Evolutionary conservation across 2,113 vertebrate species (phyloP).

Genomic region (Melanotaenia duboulayi): DNA sequence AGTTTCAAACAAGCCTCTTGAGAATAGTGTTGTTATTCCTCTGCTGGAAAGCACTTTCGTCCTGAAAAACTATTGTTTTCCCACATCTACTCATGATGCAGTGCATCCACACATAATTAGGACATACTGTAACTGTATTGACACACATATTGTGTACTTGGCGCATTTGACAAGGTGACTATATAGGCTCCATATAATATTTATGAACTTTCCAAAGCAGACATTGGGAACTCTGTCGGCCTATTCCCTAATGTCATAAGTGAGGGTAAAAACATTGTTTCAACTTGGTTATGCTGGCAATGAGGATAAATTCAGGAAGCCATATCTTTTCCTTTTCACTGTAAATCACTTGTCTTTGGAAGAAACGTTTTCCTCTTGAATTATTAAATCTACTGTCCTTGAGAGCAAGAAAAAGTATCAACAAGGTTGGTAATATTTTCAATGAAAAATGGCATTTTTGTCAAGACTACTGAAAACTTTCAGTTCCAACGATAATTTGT

Average conservation of each 20-base stretch:
- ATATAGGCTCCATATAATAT: slow-evolving; percentile 47
- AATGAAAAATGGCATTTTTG: slow-evolving; percentile 27
- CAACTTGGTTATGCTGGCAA: slow-evolving; percentile 19
- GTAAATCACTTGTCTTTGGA: slow-evolving; percentile 45
- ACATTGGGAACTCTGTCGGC: slow-evolving; percentile 8
- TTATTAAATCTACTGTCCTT: slow-evolving; percentile 72
- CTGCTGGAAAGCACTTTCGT: background rate
- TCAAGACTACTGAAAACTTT: slow-evolving; percentile 37
- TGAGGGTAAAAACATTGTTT: slow-evolving; percentile 8
- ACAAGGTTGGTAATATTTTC: slow-evolving; percentile 52
- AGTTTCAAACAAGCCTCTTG: slow-evolving; percentile 36
- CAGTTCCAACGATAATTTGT: too few species aligned
- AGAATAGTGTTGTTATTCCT: slow-evolving; percentile 22
- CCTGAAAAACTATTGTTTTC: slow-evolving; percentile 30
- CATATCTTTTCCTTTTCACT: slow-evolving; percentile 37
- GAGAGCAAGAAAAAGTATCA: slow-evolving; percentile 59
- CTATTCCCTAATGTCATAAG: slow-evolving; percentile 33
- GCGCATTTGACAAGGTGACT: slow-evolving; percentile 53
- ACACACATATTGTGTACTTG: slow-evolving; percentile 18
- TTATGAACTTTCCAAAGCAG: slow-evolving; percentile 42
- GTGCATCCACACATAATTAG: slow-evolving; percentile 24
- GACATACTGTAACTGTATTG: slow-evolving; percentile 20
- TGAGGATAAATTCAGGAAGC: slow-evolving; percentile 33
- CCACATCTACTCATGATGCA: slow-evolving; percentile 3
- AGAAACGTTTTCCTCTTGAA: slow-evolving; percentile 54